Evolutionary conservation across 2,797 vertebrate species (phyloP), one percentile per base, ranked within the genome.

Genomic region (Hapalemur alaotrensis): DNA sequence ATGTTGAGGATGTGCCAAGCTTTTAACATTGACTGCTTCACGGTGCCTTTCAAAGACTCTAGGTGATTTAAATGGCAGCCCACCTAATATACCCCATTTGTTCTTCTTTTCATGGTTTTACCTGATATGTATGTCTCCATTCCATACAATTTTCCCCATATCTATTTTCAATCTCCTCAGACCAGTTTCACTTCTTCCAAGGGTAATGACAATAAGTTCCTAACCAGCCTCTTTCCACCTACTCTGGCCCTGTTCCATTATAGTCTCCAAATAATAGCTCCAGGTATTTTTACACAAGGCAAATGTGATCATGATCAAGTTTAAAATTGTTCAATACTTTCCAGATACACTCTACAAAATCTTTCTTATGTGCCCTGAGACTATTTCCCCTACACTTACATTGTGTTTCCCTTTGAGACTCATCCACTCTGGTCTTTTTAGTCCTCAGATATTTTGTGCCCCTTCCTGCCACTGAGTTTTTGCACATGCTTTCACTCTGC

Each of bases 401-500:
- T 76, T 38, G 41, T 9, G 2, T 11, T 89, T 89, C 50, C 14
- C 41, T 79, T 92, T 18, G 5, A 69, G 22, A 63, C 63, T 83
- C 22, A 75, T 38, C 5, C 23, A 65, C 11, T 25, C 5, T 30
- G 11, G 0, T 18, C 25, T 79, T 82, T 50, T 52, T 28, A 59
- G 13, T 46, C 2, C 50, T 41, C 3, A 59, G 1, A 7, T 41
- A 28, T 25, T 22, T 2, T 23, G 0, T n/a, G 30, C 20, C 52
- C 8, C 35, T 61, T 32, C 18, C 48, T 54, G 28, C 32, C 35
- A 13, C 14, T 50, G 14, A 72, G 38, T 0, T 48, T 86, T 52
- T 69, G 23, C 20, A 43, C 3, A 2, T 4, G 0, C 7, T 0
- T 8, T 76, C 15, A 3, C 10, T 67, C 23, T 83, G 50, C 3